phyloP scores from a whole-genome alignment of 2,797 vertebrate genomes.

The Anisognathus igniventris region DNA sequence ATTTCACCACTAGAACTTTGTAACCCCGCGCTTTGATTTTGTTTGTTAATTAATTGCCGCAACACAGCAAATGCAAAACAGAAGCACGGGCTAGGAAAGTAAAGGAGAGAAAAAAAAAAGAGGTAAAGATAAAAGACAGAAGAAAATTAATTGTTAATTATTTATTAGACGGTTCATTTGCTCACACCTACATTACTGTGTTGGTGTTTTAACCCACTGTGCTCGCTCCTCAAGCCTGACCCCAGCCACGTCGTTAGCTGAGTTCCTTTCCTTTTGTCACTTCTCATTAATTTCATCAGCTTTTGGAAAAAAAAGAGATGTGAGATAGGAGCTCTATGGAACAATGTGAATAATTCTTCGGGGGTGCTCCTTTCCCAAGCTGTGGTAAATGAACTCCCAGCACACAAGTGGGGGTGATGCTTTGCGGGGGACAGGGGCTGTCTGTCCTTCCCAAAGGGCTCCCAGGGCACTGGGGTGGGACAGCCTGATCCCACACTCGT shows the following conservation, averaged over 20 bases:
- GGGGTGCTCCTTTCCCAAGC: not conserved
- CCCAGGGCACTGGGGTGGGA: fast-evolving
- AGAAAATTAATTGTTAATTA: conserved; percentile 72
- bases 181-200: conserved; percentile 64
- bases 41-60: conserved; percentile 68
- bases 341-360: not conserved
- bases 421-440: not conserved
- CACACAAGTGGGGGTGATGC: fast-evolving
- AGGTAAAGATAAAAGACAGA: conserved; percentile 64
- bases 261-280: conserved; percentile 46
- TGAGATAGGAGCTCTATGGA: not conserved
- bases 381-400: not conserved
- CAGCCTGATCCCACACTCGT: not conserved
- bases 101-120: not conserved
- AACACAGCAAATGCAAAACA: conserved; percentile 60
- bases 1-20: conserved; percentile 54
- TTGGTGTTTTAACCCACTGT: conserved; percentile 59
- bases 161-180: conserved; percentile 71
- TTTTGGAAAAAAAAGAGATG: not conserved
- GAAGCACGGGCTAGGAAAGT: conserved; percentile 29
- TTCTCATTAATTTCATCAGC: conserved; percentile 60
- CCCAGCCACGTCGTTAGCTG: not conserved
- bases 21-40: conserved; percentile 62
- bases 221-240: conserved; percentile 48
- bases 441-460: not conserved